phyloP scores from a whole-genome alignment of 2,797 vertebrate species.

The Cuniculus paca region DNA sequence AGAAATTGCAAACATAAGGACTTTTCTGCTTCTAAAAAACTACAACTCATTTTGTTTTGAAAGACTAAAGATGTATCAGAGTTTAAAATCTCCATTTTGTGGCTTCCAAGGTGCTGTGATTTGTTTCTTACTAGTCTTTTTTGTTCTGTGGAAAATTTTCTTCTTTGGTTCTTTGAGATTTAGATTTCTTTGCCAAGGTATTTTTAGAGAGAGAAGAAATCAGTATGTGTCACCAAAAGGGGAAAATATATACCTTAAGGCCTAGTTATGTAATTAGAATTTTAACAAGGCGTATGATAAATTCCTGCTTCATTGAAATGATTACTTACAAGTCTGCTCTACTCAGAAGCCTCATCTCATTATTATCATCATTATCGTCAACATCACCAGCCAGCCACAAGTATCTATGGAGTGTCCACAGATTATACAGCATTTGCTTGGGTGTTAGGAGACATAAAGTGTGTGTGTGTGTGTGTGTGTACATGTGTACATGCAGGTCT shows the following conservation, averaged over 20 bases:
- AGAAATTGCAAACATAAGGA: not conserved
- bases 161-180: conserved; percentile 70
- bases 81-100: conserved; percentile 66
- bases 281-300: conserved; percentile 78
- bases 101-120: conserved; percentile 56
- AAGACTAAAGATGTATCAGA: conserved; percentile 61
- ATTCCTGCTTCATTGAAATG: conserved; percentile 75
- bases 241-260: conserved; percentile 77
- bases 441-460: not conserved
- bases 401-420: conserved; percentile 56
- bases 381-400: conserved; percentile 34
- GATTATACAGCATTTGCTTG: not conserved
- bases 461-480: not conserved
- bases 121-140: conserved; percentile 70
- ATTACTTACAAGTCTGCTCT: conserved; percentile 72
- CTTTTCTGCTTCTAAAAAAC: not conserved
- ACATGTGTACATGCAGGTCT: not conserved
- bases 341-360: conserved; percentile 67
- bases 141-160: conserved; percentile 74
- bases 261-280: conserved; percentile 80
- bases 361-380: conserved; percentile 67
- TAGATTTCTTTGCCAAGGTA: conserved; percentile 73
- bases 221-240: conserved; percentile 70
- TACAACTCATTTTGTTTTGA: conserved; percentile 57
- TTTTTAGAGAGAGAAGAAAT: conserved; percentile 81